A percentile compares a stretch with the other conserved stretches of the same genome.
Conservation (phyloP, 2,113 vertebrate genomes). For the Laticauda laticaudata region DNA sequence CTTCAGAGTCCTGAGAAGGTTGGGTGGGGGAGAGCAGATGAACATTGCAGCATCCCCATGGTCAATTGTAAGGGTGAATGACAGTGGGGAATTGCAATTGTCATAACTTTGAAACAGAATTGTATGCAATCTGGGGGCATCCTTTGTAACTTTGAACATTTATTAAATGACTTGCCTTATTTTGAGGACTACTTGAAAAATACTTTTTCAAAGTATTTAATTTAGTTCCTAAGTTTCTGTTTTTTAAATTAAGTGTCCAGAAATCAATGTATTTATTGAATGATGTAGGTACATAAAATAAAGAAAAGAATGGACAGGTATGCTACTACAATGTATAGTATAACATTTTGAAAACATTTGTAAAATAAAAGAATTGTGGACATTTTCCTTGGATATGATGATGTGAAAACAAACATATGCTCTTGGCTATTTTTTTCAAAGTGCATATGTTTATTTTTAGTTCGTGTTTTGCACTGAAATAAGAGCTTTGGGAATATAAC, state of each 20-base stretch:
- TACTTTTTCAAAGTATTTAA: constrained; percentile 51
- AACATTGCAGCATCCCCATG: neutral
- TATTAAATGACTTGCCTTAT: neutral
- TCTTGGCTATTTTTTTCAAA: constrained; percentile 63
- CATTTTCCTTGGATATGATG: constrained; percentile 60
- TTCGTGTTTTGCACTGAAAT: constrained; percentile 61
- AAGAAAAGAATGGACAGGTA: constrained; percentile 45
- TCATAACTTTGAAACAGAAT: neutral
- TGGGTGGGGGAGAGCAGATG: neutral
- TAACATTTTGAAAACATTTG: constrained; percentile 60
- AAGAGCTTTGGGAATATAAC: constrained; percentile 55
- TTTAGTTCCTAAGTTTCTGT: constrained; percentile 37
- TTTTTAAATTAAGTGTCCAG: constrained; percentile 54
- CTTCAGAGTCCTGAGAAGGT: neutral
- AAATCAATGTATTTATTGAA: constrained; percentile 52
- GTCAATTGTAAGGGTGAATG: neutral
- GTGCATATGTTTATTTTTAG: constrained; percentile 56
- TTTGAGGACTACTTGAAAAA: neutral
- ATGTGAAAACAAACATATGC: constrained; percentile 74
- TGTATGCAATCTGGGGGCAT: neutral
- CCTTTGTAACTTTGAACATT: neutral
- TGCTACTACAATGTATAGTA: constrained; percentile 34
- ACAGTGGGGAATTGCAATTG: neutral
- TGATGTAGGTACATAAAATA: constrained; percentile 34
- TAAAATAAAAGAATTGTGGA: constrained; percentile 58